Conservation (phyloP, 2,888 invertebrate species). For the Pterostichus niger region DNA sequence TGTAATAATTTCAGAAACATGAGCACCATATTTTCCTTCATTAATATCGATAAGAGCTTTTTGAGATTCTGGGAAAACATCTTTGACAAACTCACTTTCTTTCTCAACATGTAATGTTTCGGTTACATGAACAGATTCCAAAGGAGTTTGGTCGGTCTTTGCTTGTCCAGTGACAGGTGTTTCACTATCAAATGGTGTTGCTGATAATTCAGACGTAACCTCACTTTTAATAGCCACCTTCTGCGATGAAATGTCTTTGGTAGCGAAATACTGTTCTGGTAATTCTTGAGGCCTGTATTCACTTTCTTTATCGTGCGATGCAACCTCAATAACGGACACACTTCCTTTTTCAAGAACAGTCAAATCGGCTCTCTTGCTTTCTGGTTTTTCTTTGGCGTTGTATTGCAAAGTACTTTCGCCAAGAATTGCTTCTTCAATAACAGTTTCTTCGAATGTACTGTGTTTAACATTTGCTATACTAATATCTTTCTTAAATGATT, state of each 20-base stretch:
- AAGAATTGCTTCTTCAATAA: slow-evolving; percentile 78
- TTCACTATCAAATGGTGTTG: slow-evolving; percentile 71
- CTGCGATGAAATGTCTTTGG: slow-evolving; percentile 75
- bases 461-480: slow-evolving; percentile 76
- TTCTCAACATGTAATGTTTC: slow-evolving; percentile 79
- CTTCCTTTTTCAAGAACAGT: slow-evolving; percentile 76
- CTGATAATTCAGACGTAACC: slow-evolving; percentile 76
- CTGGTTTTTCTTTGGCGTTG: slow-evolving; percentile 74
- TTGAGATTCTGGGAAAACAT: slow-evolving; percentile 73
- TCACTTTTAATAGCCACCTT: slow-evolving; percentile 78
- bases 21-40: slow-evolving; percentile 74
- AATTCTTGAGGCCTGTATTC: slow-evolving; percentile 75
- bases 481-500: slow-evolving; percentile 73
- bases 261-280: slow-evolving; percentile 76
- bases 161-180: slow-evolving; percentile 77
- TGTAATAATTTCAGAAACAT: slow-evolving; percentile 76
- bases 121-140: slow-evolving; percentile 80
- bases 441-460: slow-evolving; percentile 77
- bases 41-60: slow-evolving; percentile 73
- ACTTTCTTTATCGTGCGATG: slow-evolving; percentile 78
- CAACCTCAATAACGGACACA: slow-evolving; percentile 78
- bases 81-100: slow-evolving; percentile 75
- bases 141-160: slow-evolving; percentile 76
- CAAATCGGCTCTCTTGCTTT: slow-evolving; percentile 76
- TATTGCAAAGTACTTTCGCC: slow-evolving; percentile 79